Base-by-base conservation (phyloP, 1,140 invertebrate genomes). In the Berghia stephanieae region DNA sequence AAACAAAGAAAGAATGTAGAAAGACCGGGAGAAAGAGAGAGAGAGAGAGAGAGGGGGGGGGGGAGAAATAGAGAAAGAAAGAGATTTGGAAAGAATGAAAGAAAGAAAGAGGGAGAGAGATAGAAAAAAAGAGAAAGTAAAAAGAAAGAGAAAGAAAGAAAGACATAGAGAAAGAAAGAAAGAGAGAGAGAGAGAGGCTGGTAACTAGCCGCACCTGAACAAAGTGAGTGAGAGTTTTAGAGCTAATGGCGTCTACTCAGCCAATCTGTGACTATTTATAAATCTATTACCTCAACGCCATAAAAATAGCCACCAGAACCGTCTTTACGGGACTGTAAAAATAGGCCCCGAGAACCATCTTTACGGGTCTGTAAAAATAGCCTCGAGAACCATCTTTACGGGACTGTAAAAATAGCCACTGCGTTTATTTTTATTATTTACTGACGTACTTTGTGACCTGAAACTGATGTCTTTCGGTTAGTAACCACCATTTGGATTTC, bases 61-160 rank as follows among this genome's bases (percentile, higher is more conserved):
- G 16, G 3, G 18, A 40, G 34, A 18, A 18, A 18, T 21, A 44
- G n/a, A 3, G 13, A 21, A 34, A 1, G 46, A 52, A 52, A 43
- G 38, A 38, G 31, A 36, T 13, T 18, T n/a, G n/a, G n/a, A n/a
- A n/a, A n/a, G n/a, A n/a, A 55, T 44, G 46, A 72, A 18, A 49
- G 55, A 46, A 27, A 40, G 49, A 71, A 63, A 63, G 57, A 42
- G 24, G 6, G 36, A 31, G 75, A 81, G 8, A 76, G 75, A 55
- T 75, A 70, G 46, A 34, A 57, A 21, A 55, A 77, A 38, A 81
- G 78, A 43, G 68, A 71, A 8, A 67, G 34, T 40, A 34, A 68
- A 21, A 27, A 36, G 44, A 66, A 38, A 55, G 49, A 42, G n/a
- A 67, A n/a, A 57, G 31, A 44, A 75, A 71, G 55, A 34, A 78